Evolutionary conservation across 1,140 invertebrate species (phyloP).

Genomic region (Trachelipus rathkii): DNA sequence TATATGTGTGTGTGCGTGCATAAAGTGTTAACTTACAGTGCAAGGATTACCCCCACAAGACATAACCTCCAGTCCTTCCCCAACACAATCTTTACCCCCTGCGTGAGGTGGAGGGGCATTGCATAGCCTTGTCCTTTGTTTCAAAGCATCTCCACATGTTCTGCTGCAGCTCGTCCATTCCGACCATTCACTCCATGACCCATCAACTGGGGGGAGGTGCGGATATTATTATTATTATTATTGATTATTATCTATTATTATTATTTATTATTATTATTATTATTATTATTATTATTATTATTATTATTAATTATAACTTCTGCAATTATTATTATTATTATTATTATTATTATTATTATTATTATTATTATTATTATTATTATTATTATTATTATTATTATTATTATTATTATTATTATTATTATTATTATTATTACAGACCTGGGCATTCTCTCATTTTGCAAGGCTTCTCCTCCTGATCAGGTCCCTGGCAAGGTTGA

Average conservation of each 20-base stretch:
- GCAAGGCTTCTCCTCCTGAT: slow-evolving; percentile 61
- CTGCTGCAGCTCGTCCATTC: slow-evolving; percentile 74
- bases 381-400: too few relatives aligned
- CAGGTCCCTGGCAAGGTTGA: slow-evolving; percentile 64
- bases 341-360: neutral
- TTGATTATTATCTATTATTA: neutral
- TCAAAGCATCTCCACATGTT: slow-evolving; percentile 65
- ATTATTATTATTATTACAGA: slow-evolving; percentile 45
- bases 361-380: neutral
- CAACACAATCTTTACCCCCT: slow-evolving; percentile 36
- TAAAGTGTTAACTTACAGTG: slow-evolving; percentile 34
- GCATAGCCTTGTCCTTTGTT: slow-evolving; percentile 55
- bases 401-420: too few relatives aligned
- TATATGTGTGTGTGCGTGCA: too few relatives aligned
- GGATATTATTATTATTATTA: neutral
- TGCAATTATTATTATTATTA: neutral
- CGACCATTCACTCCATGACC: slow-evolving; percentile 76
- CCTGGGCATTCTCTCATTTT: slow-evolving; percentile 65
- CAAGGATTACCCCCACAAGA: slow-evolving; percentile 59
- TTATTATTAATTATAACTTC: neutral
- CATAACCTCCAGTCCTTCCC: slow-evolving; percentile 47
- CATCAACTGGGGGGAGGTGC: slow-evolving; percentile 46
- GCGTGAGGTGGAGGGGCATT: slow-evolving; percentile 33
- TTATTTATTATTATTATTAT: neutral
- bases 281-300: too few relatives aligned